phyloP scores from a whole-genome alignment of 2,888 invertebrate species.

The Petrolisthes manimaculis region DNA sequence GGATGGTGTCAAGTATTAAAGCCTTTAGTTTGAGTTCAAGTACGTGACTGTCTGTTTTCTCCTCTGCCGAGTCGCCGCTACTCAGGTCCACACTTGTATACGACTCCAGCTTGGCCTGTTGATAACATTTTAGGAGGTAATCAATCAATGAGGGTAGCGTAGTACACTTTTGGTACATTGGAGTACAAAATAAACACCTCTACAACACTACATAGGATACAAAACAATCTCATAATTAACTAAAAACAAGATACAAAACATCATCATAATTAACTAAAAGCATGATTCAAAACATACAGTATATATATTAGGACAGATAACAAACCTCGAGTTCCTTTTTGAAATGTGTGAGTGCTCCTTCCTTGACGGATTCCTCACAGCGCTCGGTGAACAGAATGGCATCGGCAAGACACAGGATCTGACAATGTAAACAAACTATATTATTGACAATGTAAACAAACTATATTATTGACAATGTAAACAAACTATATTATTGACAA shows the following conservation, averaged over 20 bases:
- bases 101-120: conserved; percentile 69
- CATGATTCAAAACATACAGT: too few relatives aligned
- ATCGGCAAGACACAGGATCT: conserved; percentile 88
- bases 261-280: too few relatives aligned
- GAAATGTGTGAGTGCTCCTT: conserved; percentile 74
- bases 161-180: too few relatives aligned
- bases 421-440: conserved; percentile 67
- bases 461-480: neutral
- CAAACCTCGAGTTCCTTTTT: conserved; percentile 68
- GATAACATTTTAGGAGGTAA: too few relatives aligned
- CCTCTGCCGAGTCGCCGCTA: conserved; percentile 71
- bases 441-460: neutral
- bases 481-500: neutral
- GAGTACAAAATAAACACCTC: too few relatives aligned
- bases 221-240: too few relatives aligned
- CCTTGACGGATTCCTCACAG: conserved; percentile 83
- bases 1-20: conserved; percentile 91
- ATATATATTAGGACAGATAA: neutral
- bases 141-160: too few relatives aligned
- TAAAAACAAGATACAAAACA: too few relatives aligned
- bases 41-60: conserved; percentile 71
- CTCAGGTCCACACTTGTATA: conserved; percentile 72
- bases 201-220: too few relatives aligned
- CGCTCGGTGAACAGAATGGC: conserved; percentile 87
- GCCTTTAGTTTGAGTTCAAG: conserved; percentile 90